phyloP scores from a whole-genome alignment of 2,113 vertebrate genomes.

The Notothenia coriiceps region DNA sequence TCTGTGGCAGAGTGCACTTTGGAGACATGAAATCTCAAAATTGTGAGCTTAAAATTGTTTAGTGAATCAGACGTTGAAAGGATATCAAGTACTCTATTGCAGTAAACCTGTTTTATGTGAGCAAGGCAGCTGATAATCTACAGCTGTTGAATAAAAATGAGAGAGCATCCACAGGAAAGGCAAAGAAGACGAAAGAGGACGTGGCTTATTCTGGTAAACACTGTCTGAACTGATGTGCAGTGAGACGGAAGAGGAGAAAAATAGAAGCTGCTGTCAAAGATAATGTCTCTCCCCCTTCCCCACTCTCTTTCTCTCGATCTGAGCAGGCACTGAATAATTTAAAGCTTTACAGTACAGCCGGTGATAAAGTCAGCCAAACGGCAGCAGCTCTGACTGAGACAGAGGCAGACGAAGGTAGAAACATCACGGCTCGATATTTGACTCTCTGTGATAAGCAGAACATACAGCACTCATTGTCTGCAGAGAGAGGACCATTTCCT shows the following conservation, averaged over 20 bases:
- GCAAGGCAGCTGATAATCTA: background rate
- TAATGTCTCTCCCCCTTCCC: constrained; percentile 40
- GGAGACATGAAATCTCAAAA: background rate
- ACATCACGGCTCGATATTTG: constrained; percentile 48
- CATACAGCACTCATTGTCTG: constrained; percentile 30
- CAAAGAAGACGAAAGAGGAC: constrained; percentile 30
- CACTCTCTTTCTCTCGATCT: constrained; percentile 45
- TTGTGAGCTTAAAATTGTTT: background rate
- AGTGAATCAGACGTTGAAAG: background rate
- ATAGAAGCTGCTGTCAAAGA: constrained; percentile 63
- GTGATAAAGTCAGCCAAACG: constrained; percentile 67
- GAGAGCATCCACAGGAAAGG: constrained; percentile 13
- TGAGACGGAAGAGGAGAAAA: constrained; percentile 59
- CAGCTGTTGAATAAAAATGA: constrained; percentile 28
- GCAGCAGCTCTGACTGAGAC: constrained; percentile 51
- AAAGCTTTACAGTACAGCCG: constrained; percentile 69
- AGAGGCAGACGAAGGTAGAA: constrained; percentile 44
- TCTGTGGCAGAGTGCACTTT: background rate
- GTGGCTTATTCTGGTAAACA: constrained; percentile 61
- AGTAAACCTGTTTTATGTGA: background rate
- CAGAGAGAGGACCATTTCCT: constrained; percentile 38
- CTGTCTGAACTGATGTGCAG: constrained; percentile 54
- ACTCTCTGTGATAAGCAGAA: constrained; percentile 55
- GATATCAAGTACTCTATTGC: background rate
- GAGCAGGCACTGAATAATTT: constrained; percentile 72